Evolutionary conservation across 2,113 vertebrate genomes (phyloP), one percentile per base, ranked within the genome.

Genomic region (Sorex fumeus): DNA sequence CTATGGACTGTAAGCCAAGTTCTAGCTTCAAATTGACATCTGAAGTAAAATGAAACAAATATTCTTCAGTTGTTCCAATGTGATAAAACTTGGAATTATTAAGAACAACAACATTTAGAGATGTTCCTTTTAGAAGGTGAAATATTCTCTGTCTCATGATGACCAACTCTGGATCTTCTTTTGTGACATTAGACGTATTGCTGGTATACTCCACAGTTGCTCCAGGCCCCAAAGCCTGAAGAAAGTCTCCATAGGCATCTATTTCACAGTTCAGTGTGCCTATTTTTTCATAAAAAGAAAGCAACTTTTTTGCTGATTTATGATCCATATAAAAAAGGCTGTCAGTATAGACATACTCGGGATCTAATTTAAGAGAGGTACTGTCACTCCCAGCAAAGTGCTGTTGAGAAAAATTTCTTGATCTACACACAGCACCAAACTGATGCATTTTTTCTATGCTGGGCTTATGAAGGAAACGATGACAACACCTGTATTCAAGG

Each of bases 41-140:
- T 18, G 97, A 94, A 0, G 98, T 97, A 27, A 99, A 98, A 96
- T 99, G 99, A 91, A 98, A 98, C 84, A 99, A 97, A 90, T 99
- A 99, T 89, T 99, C 99, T 3, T 97, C 96, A 0, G 98, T 98
- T 69, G 99, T 99, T 57, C 99, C 99, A 0, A 99, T 97, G 97
- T 99, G 99, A 93, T 99, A 99, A 97, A 99, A 99, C 91, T 97
- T 99, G 16, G 99, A 99, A 93, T 99, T 98, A 92, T 99, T 98
- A 74, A 99, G 97, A 62, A 99, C 96, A 27, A 99, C 96, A n/a
- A 99, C 98, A 45, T 99, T 98, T 0, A 99, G 96, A 0, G 97
- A 53, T 0, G 98, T 98, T 83, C 98, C 99, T n/a, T 93, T 97
- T 25, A 99, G 98, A 64, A 97, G 96, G 23, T 95, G 94, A 97